These are phyloP conservation scores for Trypoxylus dichotomus DNA, from an alignment of 1,140 invertebrate species.

Conservation along the genomic window DNA sequence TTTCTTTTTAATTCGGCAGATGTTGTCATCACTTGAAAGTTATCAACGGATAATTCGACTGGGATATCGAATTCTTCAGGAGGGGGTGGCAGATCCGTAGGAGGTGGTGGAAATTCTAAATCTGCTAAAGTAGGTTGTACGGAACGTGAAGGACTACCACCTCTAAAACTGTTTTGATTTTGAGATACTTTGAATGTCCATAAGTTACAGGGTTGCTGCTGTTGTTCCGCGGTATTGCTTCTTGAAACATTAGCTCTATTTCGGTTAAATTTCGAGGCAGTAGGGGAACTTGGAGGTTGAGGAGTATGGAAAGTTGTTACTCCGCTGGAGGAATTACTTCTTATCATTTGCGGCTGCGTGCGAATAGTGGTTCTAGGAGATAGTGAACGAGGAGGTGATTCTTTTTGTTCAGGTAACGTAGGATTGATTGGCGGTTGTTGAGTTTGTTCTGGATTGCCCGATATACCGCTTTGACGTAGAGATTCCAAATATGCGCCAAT, in stretches of 20 bases:
- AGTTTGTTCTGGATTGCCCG: constrained; percentile 56
- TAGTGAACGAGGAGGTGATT: constrained; percentile 42
- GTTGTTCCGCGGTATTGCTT: constrained; percentile 48
- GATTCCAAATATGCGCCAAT: constrained; percentile 96
- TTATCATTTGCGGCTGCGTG: constrained; percentile 77
- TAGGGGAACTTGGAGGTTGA: constrained; percentile 63
- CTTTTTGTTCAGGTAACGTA: constrained; percentile 43
- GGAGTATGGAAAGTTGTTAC: constrained; percentile 65
- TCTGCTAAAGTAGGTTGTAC: constrained; percentile 71
- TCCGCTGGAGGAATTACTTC: constrained; percentile 80
- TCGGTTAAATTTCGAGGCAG: constrained; percentile 57
- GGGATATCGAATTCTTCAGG: constrained; percentile 63
- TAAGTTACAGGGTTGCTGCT: constrained; percentile 46
- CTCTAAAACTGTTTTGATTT: constrained; percentile 58
- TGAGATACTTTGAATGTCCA: constrained; percentile 59
- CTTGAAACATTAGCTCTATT: constrained; percentile 53
- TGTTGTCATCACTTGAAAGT: constrained; percentile 47
- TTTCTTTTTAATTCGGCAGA: constrained; percentile 54
- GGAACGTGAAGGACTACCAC: constrained; percentile 61
- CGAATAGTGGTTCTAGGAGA: constrained; percentile 64
- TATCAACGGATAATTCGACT: constrained; percentile 48
- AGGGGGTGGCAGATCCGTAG: constrained; percentile 74
- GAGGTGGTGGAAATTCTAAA: constrained; percentile 83
- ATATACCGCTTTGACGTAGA: constrained; percentile 74
- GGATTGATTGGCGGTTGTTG: constrained; percentile 55